Base-by-base conservation (phyloP, 2,797 vertebrate species). In the Coilia nasus region DNA sequence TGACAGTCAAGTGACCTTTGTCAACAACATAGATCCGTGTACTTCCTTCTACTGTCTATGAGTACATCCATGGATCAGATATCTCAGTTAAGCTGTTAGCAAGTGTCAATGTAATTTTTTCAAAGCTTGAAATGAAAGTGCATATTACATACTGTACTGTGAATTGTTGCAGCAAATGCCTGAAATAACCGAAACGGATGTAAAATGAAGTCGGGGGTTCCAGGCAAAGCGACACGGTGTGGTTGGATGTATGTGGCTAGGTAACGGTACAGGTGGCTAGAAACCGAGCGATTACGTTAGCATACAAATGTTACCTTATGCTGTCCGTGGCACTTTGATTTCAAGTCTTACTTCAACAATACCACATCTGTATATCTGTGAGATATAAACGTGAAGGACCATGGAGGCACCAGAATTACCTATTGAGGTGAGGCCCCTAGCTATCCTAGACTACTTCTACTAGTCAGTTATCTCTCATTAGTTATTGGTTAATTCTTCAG, bases 351-450 rank as follows among this genome's bases (percentile, higher is more conserved):
- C 50, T 78, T 17, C 71, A n/a, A 14, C 31, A 78, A 17, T 3
- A 21, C 67, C 31, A 19, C 7, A 17, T 75, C 67, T 35, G 15
- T 31, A 75, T 21, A 75, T 19, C 17, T 7, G 5, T 17, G 15
- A 41, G 41, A 44, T n/a, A 35, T 19, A 31, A 17, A 31, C 28
- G 67, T 71, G 41, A 78, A 78, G 35, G 6, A 86, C 10, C 0
- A 75, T 83, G 81, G 92, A 92, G 25, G 85, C 91, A 86, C 92
- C 93, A 0, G 90, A 92, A 82, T 91, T 96, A 46, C 96, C 96
- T 19, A 78, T 93, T 80, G 96, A 96, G 94, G 96, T 96, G 90
- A 93, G 92, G 54, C 21, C 3, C 23, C 0, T 59, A n/a, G 50
- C 56, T 64, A 60, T 9, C 59, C 7, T 54, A 14, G 28, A 17